Conservation (phyloP, 2,113 vertebrate genomes). For the Fregetta grallaria region DNA sequence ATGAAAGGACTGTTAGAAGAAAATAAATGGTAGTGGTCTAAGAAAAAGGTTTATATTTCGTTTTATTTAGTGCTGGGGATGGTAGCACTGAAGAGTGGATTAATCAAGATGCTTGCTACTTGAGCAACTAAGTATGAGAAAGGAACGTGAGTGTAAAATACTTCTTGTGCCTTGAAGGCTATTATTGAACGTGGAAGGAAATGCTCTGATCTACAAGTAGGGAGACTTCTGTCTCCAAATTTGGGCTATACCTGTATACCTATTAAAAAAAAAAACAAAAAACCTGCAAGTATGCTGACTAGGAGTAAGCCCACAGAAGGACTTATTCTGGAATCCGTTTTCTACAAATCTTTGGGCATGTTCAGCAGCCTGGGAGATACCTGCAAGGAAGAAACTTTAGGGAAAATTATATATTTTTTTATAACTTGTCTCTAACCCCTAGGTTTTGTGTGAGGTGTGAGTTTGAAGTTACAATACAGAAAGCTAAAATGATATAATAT, state of each 20-base stretch:
- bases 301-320: neutral
- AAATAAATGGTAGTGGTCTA: neutral
- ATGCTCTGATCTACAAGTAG: neutral
- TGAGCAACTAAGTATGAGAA: neutral
- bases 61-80: neutral
- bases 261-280: too few relatives aligned
- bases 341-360: neutral
- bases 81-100: neutral
- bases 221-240: neutral
- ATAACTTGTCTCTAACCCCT: neutral
- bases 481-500: neutral
- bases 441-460: neutral
- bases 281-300: neutral
- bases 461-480: neutral
- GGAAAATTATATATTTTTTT: neutral
- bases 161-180: neutral
- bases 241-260: neutral
- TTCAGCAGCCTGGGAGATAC: neutral
- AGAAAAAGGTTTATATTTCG: neutral
- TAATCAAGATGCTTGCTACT: neutral
- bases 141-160: neutral
- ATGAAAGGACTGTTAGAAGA: neutral
- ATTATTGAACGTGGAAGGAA: neutral
- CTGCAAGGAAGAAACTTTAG: neutral
- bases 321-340: neutral